Evolutionary conservation across 2,888 invertebrate genomes (phyloP).

Genomic region (Drosophila tanythrix): DNA sequence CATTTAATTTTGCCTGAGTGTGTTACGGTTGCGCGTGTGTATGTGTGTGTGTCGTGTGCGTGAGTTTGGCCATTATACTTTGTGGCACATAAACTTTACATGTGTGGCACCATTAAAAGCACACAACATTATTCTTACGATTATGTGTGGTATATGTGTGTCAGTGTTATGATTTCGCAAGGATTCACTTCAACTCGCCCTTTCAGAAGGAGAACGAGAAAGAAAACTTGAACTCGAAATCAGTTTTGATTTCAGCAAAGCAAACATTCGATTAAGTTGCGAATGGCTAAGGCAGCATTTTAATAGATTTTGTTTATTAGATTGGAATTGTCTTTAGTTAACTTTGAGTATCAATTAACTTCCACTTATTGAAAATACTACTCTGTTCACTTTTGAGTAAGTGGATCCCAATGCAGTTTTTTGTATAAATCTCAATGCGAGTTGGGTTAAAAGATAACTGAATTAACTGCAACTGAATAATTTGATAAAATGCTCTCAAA

Average conservation of each 20-base stretch:
- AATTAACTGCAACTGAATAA: background rate
- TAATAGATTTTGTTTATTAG: background rate
- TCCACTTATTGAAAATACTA: background rate
- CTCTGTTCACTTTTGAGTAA: background rate
- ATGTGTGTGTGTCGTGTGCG: background rate
- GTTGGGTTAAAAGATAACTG: background rate
- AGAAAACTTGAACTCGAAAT: constrained; percentile 29
- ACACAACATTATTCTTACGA: constrained; percentile 71
- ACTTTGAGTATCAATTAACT: background rate
- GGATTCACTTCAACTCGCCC: background rate
- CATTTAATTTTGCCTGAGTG: constrained; percentile 44
- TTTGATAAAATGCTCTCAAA: background rate
- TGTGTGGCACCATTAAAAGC: constrained; percentile 67
- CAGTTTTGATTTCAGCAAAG: constrained; percentile 3
- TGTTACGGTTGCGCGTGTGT: background rate
- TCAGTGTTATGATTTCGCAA: constrained; percentile 34
- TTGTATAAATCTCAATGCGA: background rate
- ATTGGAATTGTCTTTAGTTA: background rate
- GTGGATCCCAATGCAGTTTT: background rate
- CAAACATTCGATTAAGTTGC: background rate
- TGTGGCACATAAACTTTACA: constrained; percentile 60
- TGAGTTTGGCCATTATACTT: constrained; percentile 61
- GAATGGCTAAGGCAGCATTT: background rate
- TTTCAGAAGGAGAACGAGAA: background rate
- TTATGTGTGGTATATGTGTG: constrained; percentile 59